These are phyloP conservation scores for Graptemys geographica DNA, from an alignment of 2,797 vertebrate species.

Conservation along the genomic window DNA sequence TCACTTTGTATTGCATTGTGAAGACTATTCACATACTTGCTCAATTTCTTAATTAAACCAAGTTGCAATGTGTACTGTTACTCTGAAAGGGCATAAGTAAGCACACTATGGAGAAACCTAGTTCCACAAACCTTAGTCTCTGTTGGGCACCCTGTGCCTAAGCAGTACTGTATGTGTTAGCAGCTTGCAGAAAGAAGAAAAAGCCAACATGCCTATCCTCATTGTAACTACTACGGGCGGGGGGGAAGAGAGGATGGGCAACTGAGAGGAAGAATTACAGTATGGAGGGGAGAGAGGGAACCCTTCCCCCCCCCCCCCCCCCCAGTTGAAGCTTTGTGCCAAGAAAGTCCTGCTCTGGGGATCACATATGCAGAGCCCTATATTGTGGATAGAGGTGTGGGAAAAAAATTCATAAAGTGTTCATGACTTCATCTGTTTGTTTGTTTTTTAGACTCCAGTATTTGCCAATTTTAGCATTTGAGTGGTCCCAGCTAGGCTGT, in stretches of 20 bases:
- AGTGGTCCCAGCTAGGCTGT: background rate
- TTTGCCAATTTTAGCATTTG: fast-evolving
- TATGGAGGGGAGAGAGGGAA: fast-evolving
- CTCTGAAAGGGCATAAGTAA: fast-evolving
- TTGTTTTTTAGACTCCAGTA: background rate
- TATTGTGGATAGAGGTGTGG: background rate
- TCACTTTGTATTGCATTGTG: conserved; percentile 23
- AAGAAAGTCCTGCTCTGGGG: background rate
- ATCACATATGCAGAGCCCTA: background rate
- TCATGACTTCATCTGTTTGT: fast-evolving
- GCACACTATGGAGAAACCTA: background rate
- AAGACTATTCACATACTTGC: conserved; percentile 20
- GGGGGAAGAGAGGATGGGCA: background rate
- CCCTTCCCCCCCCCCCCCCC: too few relatives aligned
- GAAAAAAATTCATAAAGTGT: background rate
- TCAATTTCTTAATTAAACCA: conserved; percentile 35
- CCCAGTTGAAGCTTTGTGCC: background rate
- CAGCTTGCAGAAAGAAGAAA: background rate
- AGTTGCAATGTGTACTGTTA: fast-evolving
- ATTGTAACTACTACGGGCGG: background rate
- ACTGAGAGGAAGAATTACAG: background rate
- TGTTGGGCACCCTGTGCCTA: fast-evolving
- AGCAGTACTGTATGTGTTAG: background rate
- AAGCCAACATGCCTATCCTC: background rate
- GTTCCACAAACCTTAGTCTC: background rate